Base-by-base conservation (phyloP, 1,140 invertebrate genomes). In the Branchinecta lynchi region DNA sequence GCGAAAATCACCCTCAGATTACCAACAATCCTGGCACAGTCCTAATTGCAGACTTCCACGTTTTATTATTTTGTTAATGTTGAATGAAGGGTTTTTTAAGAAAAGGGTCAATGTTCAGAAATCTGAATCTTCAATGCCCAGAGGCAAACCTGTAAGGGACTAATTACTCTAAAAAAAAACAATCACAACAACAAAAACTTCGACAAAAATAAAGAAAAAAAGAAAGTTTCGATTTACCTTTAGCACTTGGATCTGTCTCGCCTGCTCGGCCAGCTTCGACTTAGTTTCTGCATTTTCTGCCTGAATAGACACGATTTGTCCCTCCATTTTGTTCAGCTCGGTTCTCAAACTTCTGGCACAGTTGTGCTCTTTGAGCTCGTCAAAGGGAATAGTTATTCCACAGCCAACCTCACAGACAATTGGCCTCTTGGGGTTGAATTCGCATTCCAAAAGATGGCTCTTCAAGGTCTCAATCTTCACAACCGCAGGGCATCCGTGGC, bases 281-380 rank as follows among this genome's bases (percentile, higher is more conserved):
- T 90, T 86, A 73, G 92, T 87, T 76, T 95, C 92, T 17, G 84
- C 85, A 17, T 95, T 80, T 76, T 93, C 89, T 71, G 89, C 85
- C 75, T 93, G 89, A 76, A 92, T 86, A 72, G 93, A 89, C 17
- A 83, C 84, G 43, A 96, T 80, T 78, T 92, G 92, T 70, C 88
- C 86, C 72, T 93, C 87, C 76, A 95, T 90, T 43, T 86, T 86
- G 66, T 89, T 85, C 69, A 96, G 88, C n/a, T 94, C 77, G 8
- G 84, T 84, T 68, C 92, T 82, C 3, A 97, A 79, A 79, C 96
- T 92, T 72, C 87, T 82, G 7, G 96, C 87, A 78, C 94, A 97
- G 76, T 96, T 96, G 76, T 97, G 94, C 74, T 93, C 89, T 78
- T 90, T 90, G 0, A 96, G 77, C 79, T 96, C 92, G 81, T 96